Evolutionary conservation across 2,113 vertebrate genomes (phyloP), one percentile per base, ranked within the genome.

Genomic region (Plotosus lineatus): DNA sequence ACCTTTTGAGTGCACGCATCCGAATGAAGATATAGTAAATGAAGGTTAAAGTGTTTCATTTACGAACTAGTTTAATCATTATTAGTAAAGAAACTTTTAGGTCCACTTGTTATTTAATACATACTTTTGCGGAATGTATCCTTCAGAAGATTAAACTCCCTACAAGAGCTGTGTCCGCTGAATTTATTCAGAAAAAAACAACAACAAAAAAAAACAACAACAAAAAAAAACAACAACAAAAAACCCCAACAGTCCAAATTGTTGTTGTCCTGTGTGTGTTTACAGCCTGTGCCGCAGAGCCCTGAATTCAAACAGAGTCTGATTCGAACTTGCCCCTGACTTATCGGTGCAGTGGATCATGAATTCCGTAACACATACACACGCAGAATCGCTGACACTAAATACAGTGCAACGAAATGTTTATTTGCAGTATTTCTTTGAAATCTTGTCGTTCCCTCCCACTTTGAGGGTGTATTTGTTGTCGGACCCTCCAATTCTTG

Each of bases 401-500:
- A 51, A 17, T 15, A 73, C 1, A 23, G 33, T 36, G 44, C 23
- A 36, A 31, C 26, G 78, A 51, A 66, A 80, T 89, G 86, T 88
- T 88, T 86, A 82, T 86, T 85, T 87, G 88, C 83, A 85, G 82
- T 85, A 80, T 93, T 94, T 92, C 91, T 93, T 95, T 92, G 90
- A 94, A 94, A 93, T 93, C 91, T 91, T 90, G 92, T 91, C 92
- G 90, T 92, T 87, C 88, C 92, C 91, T 93, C 91, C 89, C 88
- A 92, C 89, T 93, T 88, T 93, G 84, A 88, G 86, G 88, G 91
- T 88, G 89, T 90, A 91, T 91, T 92, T 89, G 91, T 91, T 90
- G 88, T 89, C 88, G 92, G 85, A 86, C 91, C 92, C 90, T 94
- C 94, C 95, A 91, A 93, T 93, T 94, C 94, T 95, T 94, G 92